These are phyloP conservation scores for Fratercula arctica DNA, from an alignment of 2,797 vertebrate genomes.

Conservation along the genomic window DNA sequence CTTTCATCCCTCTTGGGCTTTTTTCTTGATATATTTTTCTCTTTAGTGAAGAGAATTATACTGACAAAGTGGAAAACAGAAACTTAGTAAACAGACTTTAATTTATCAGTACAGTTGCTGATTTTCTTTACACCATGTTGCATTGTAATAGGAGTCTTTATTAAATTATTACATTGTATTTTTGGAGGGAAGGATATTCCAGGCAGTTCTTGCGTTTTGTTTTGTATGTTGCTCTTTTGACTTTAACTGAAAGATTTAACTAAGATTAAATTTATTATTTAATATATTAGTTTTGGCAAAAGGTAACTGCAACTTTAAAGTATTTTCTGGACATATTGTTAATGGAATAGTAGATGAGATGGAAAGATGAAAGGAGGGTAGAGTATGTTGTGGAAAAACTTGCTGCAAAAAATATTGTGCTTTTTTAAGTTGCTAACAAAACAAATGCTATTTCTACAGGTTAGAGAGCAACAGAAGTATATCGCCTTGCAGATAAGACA, in stretches of 20 bases:
- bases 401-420: not conserved
- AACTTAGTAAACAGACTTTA: not conserved
- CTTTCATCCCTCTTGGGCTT: not conserved
- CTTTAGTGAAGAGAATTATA: not conserved
- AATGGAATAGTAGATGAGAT: not conserved
- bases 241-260: not conserved
- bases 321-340: not conserved
- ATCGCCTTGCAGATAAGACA: conserved; percentile 86
- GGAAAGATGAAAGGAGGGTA: not conserved
- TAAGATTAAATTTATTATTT: not conserved
- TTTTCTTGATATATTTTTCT: not conserved
- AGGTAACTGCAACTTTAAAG: not conserved
- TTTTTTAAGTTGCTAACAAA: not conserved
- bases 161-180: not conserved
- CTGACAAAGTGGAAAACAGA: not conserved
- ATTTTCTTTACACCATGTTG: not conserved
- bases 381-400: not conserved
- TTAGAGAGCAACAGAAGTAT: conserved; percentile 90
- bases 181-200: not conserved
- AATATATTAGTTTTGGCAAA: not conserved
- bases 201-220: not conserved
- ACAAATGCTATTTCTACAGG: conserved; percentile 73
- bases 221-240: not conserved
- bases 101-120: not conserved
- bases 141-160: not conserved